Percentiles rank a stretch among this genome's conserved stretches.
Conservation (phyloP, 2,888 invertebrate species). For the Drosophila vallismaia region DNA sequence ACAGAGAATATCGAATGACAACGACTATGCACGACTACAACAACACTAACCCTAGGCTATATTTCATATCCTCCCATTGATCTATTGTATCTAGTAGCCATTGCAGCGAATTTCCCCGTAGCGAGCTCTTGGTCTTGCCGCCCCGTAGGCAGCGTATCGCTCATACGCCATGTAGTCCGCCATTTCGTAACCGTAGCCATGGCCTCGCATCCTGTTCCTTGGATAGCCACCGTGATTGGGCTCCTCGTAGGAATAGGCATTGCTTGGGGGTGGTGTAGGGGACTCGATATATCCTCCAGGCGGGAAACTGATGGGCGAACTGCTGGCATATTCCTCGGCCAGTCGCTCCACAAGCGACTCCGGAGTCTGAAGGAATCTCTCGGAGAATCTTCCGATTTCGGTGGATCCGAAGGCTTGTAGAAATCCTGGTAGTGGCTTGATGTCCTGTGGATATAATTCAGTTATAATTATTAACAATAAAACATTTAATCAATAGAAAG, state of each 20-base stretch:
- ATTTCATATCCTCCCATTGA: slow-evolving; percentile 6
- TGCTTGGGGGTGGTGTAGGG: slow-evolving; percentile 29
- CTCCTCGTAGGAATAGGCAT: slow-evolving; percentile 63
- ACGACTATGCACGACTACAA: slow-evolving; percentile 60
- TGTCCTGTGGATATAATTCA: slow-evolving; percentile 63
- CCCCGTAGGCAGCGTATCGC: slow-evolving; percentile 60
- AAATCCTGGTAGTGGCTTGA: slow-evolving; percentile 89
- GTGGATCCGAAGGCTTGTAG: slow-evolving; percentile 94
- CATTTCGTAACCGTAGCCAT: slow-evolving; percentile 46
- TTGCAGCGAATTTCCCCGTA: slow-evolving; percentile 77
- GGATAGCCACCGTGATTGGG: slow-evolving; percentile 29
- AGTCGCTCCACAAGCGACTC: slow-evolving; percentile 73
- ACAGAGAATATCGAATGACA: slow-evolving; percentile 76
- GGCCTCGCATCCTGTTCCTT: slow-evolving; percentile 50
- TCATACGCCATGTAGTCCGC: slow-evolving; percentile 69
- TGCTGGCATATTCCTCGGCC: slow-evolving; percentile 52
- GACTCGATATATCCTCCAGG: slow-evolving; percentile 47
- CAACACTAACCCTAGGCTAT: slow-evolving; percentile 37
- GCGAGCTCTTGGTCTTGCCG: slow-evolving; percentile 55
- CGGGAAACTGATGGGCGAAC: slow-evolving; percentile 14
- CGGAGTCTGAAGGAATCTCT: slow-evolving; percentile 85
- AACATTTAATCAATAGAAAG: background rate
- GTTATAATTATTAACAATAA: background rate
- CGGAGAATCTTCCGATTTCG: slow-evolving; percentile 93
- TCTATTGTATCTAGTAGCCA: slow-evolving; percentile 61